Evolutionary conservation across 2,797 vertebrate genomes (phyloP), one percentile per base, ranked within the genome.

Genomic region (Hozukius guyotensis): DNA sequence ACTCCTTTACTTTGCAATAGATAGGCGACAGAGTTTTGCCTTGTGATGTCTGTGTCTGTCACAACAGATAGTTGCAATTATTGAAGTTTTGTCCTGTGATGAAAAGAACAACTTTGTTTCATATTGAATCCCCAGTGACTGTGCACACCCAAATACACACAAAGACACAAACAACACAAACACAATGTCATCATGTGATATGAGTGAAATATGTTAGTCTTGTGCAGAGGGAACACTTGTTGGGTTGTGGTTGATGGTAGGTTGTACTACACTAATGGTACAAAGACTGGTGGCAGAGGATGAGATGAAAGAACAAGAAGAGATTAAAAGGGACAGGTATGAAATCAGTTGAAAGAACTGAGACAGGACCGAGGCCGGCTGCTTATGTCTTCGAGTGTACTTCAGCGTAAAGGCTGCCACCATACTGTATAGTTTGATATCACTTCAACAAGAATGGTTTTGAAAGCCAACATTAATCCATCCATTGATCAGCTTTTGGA

Each of bases 101-200:
- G 29, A 85, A 82, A 87, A 83, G 18, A 78, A 65, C 34, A 59
- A 52, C 5, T 55, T 74, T 59, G 80, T 78, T 29, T 46, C 52
- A 85, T 83, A 77, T 59, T 61, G 29, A 84, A 83, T 86, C 81
- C 70, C 66, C 42, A 53, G 75, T 25, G 46, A 68, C 55, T 46
- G 55, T 34, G 10, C 57, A 70, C 25, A 22, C 38, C 27, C 60
- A 56, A 76, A 67, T 27, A 53, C 24, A 60, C 60, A 46, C 5
- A 2, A 20, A 66, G 49, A 83, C 22, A 60, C 62, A 57, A 18
- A 24, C 29, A 66, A 57, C 20, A 18, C 32, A 68, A 9, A 72
- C 20, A 56, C 20, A 27, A 12, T n/a, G 22, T 22, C 9, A 22
- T 42, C 25, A 42, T 78, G 25, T 59, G 57, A 34, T 34, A 8